phyloP scores from a whole-genome alignment of 1,140 invertebrate species.

The Nilaparvata lugens region DNA sequence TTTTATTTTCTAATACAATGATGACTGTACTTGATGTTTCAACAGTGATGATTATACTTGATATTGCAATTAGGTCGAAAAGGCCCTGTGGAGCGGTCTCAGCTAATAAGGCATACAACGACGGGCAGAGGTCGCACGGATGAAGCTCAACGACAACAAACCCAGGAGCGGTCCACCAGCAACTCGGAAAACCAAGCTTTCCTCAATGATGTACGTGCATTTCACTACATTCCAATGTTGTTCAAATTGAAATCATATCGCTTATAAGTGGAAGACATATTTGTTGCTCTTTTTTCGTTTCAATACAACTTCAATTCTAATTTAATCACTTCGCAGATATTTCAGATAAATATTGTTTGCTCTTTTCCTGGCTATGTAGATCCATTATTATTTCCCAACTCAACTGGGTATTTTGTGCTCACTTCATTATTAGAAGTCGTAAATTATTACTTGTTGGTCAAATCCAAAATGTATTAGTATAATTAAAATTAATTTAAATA shows the following conservation, averaged over 20 bases:
- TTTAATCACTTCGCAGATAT: background rate
- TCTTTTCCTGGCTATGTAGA: too few species aligned
- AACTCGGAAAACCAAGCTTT: conserved; percentile 83
- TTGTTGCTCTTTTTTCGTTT: conserved; percentile 1
- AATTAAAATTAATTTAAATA: too few species aligned
- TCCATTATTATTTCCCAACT: too few species aligned
- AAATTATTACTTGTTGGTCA: too few species aligned
- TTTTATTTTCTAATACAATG: too few species aligned
- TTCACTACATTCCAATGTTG: too few species aligned
- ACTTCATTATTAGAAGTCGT: too few species aligned
- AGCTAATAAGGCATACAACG: conserved; percentile 75
- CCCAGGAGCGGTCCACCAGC: conserved; percentile 55
- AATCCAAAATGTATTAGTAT: too few species aligned
- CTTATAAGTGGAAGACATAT: conserved; percentile 12
- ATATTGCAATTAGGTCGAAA: conserved; percentile 48
- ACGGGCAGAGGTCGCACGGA: conserved; percentile 42
- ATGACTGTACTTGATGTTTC: too few species aligned
- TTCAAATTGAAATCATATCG: background rate
- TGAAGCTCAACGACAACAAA: conserved; percentile 52
- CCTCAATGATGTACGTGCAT: conserved; percentile 59
- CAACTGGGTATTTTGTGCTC: too few species aligned
- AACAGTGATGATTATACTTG: too few species aligned
- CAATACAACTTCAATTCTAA: background rate
- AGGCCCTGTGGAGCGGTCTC: conserved; percentile 79
- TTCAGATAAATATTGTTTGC: too few species aligned